Evolutionary conservation across 2,888 invertebrate genomes (phyloP).

Genomic region (Venusia cambrica): DNA sequence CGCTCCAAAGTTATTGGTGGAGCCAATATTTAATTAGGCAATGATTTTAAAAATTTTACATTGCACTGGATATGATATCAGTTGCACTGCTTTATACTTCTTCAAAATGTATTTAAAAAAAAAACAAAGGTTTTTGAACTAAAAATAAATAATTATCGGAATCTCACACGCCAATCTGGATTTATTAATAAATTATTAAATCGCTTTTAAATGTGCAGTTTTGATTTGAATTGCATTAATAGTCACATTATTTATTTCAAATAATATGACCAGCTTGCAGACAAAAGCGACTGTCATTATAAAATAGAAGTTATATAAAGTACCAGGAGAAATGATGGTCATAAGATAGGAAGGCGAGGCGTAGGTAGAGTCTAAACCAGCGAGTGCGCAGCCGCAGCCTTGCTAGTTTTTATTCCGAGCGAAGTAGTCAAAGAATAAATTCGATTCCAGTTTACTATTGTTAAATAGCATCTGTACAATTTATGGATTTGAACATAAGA

Average conservation of each 20-base stretch:
- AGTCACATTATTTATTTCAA: slow-evolving; percentile 13
- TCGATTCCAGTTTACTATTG: slow-evolving; percentile 43
- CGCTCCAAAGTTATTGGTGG: too few relatives aligned
- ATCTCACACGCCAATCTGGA: too few relatives aligned
- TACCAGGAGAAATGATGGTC: slow-evolving; percentile 67
- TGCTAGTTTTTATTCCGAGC: slow-evolving; percentile 38
- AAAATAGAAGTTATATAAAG: slow-evolving; percentile 66
- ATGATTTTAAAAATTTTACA: too few relatives aligned
- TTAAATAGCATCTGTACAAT: slow-evolving; percentile 58
- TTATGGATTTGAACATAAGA: slow-evolving; percentile 54
- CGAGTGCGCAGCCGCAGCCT: slow-evolving; percentile 47
- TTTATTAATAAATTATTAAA: too few relatives aligned
- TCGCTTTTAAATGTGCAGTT: slow-evolving; percentile 8
- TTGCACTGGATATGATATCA: too few relatives aligned
- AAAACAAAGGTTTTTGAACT: too few relatives aligned
- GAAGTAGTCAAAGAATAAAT: slow-evolving; percentile 16
- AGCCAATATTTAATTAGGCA: too few relatives aligned
- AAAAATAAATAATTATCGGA: too few relatives aligned
- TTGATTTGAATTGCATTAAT: slow-evolving; percentile 13
- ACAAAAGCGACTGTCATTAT: slow-evolving; percentile 50
- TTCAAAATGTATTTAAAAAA: too few relatives aligned
- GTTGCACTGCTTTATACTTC: too few relatives aligned
- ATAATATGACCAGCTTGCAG: slow-evolving; percentile 27
- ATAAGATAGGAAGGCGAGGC: slow-evolving; percentile 62
- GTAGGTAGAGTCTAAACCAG: slow-evolving; percentile 44